phyloP scores from a whole-genome alignment of 2,797 vertebrate genomes.

The Moxostoma hubbsi region DNA sequence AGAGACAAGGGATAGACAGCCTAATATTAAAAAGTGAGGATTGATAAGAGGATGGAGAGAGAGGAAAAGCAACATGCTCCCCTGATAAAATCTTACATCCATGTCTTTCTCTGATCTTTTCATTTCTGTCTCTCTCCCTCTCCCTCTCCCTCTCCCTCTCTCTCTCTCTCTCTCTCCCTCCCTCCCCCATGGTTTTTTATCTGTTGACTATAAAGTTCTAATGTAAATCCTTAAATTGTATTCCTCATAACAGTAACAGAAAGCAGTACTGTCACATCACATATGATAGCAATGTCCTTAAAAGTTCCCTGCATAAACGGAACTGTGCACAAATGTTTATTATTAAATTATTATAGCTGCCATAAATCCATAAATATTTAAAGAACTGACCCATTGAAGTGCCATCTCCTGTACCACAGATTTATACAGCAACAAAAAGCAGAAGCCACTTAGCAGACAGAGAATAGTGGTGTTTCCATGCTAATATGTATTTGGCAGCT shows the following conservation, averaged over 20 bases:
- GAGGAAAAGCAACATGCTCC: slow-evolving; percentile 5
- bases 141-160: too few species aligned
- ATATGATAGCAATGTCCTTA: slow-evolving; percentile 18
- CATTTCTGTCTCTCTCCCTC: not conserved
- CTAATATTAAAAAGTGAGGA: slow-evolving; percentile 34
- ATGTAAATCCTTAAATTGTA: slow-evolving; percentile 39
- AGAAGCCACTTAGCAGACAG: not conserved
- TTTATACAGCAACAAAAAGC: not conserved
- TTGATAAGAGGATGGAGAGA: slow-evolving; percentile 41
- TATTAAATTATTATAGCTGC: slow-evolving; percentile 31
- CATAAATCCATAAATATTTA: slow-evolving; percentile 40
- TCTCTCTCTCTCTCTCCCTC: slow-evolving; percentile 5
- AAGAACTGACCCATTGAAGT: slow-evolving; percentile 6
- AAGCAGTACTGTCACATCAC: slow-evolving; percentile 2
- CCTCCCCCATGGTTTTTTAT: slow-evolving; percentile 21
- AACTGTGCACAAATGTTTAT: not conserved
- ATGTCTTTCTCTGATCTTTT: slow-evolving; percentile 20
- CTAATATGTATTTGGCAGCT: not conserved
- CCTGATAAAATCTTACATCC: slow-evolving; percentile 38
- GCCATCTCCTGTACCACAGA: slow-evolving; percentile 10
- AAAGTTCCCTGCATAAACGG: slow-evolving; percentile 14
- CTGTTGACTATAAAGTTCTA: slow-evolving; percentile 5
- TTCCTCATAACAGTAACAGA: slow-evolving; percentile 3
- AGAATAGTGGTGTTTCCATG: not conserved
- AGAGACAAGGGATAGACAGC: slow-evolving; percentile 12